A percentile compares a stretch with the other conserved stretches of the same genome.
These are phyloP conservation scores for Rhipidura dahli DNA, from an alignment of 2,113 vertebrate genomes.

Conservation along the genomic window DNA sequence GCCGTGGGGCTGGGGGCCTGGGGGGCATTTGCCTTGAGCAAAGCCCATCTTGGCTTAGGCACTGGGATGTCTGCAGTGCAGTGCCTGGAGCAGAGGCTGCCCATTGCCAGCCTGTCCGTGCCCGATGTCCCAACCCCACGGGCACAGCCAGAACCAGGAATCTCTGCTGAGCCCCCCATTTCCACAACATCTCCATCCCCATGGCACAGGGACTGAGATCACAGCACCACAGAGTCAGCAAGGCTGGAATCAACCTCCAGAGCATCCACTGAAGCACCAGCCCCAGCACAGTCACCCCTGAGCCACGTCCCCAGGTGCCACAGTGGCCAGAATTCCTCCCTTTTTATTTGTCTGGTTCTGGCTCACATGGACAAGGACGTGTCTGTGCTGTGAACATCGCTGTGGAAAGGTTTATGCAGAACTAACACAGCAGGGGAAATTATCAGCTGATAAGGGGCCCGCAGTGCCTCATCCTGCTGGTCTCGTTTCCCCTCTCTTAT, in stretches of 20 bases:
- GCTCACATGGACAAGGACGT: neutral
- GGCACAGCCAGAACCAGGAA: rapidly evolving
- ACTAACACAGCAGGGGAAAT: neutral
- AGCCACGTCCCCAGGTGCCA: neutral
- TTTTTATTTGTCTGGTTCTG: neutral
- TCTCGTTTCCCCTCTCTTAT: neutral
- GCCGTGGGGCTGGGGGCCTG: rapidly evolving
- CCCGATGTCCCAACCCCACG: rapidly evolving
- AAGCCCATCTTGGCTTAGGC: neutral
- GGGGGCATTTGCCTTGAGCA: neutral
- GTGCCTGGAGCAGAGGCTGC: neutral
- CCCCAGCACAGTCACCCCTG: neutral
- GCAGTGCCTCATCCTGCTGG: neutral
- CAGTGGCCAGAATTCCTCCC: too few species aligned
- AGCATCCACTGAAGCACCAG: neutral
- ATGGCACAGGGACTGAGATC: neutral
- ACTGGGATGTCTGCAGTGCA: rapidly evolving
- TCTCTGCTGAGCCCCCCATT: neutral
- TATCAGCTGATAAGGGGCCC: neutral
- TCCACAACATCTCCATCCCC: neutral
- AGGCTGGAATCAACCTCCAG: too few species aligned
- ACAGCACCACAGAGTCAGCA: neutral
- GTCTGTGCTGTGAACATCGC: neutral
- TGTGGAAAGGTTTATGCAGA: neutral
- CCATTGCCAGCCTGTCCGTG: neutral